Conservation (phyloP, 2,888 invertebrate species). For the Tiliacea aurago region DNA sequence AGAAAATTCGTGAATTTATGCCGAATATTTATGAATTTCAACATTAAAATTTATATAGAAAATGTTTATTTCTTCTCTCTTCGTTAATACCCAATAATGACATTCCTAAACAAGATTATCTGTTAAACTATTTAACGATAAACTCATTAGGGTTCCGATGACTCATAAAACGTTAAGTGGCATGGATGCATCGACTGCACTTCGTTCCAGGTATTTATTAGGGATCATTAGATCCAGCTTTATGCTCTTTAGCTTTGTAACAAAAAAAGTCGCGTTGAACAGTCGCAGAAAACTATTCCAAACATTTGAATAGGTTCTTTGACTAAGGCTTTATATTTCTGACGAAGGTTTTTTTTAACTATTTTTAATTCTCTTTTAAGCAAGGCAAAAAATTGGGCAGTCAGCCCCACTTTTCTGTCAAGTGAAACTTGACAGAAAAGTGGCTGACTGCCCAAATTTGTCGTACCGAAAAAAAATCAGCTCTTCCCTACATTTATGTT, state of each 20-base stretch:
- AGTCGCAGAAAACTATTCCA: neutral
- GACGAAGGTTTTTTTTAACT: no score
- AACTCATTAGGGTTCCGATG: conserved; percentile 19
- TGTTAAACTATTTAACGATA: conserved; percentile 31
- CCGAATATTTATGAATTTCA: no score
- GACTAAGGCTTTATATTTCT: neutral
- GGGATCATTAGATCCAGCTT: conserved; percentile 28
- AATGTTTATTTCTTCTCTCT: neutral
- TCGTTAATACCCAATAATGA: conserved; percentile 3
- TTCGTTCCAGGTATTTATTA: conserved; percentile 25
- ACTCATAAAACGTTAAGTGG: conserved; percentile 30
- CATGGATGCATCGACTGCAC: neutral
- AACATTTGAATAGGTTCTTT: neutral
- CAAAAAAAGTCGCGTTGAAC: conserved; percentile 16
- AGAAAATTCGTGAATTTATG: no score
- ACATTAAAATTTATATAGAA: conserved; percentile 4
- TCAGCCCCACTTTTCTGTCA: no score
- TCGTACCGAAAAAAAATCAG: no score
- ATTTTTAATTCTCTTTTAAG: no score
- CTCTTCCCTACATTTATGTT: no score
- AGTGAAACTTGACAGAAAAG: no score
- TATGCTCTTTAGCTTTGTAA: neutral
- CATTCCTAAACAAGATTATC: conserved; percentile 27
- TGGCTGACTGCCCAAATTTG: no score
- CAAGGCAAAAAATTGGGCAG: no score